Evolutionary conservation across 1,140 invertebrate species (phyloP), one percentile per base, ranked within the genome.

Genomic region (Cecropterus lyciades): DNA sequence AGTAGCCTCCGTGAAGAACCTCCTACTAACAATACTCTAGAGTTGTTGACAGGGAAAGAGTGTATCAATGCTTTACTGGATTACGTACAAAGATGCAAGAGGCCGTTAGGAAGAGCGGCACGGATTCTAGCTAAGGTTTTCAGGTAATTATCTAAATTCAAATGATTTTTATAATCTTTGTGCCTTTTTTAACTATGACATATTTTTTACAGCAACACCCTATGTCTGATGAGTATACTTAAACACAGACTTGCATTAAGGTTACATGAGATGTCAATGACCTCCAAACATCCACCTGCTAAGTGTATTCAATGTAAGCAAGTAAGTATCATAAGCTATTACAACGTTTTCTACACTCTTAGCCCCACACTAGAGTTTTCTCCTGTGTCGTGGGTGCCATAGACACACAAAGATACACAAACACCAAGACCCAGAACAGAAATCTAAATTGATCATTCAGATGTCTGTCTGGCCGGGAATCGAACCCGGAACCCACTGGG

Each of bases 291-390:
- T 62, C 82, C 85, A 59, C 77, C 82, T 14, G 52, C 66, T 11
- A 83, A 89, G 73, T 93, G 92, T 70, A 70, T 69, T 60, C 89
- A 92, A 55, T 93, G 92, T 72, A 89, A 87, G 73, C 87, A 92
- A 72, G 92, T 92, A 75, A 80, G 79, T 73, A 49, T n/a, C 42
- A 48, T 4, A 14, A 24, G 7, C 14, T 27, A n/a, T n/a, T n/a
- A n/a, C n/a, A n/a, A n/a, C n/a, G n/a, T n/a, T n/a, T n/a, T n/a
- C n/a, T n/a, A n/a, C n/a, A n/a, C n/a, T n/a, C n/a, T n/a, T n/a
- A n/a, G n/a, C n/a, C n/a, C n/a, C n/a, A n/a, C n/a, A n/a, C n/a
- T n/a, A n/a, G n/a, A n/a, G n/a, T n/a, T n/a, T n/a, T n/a, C n/a
- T n/a, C n/a, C n/a, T n/a, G n/a, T n/a, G n/a, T n/a, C n/a, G n/a